Base-by-base conservation (phyloP, 2,888 invertebrate species). In the Himalopsyche japonica region DNA sequence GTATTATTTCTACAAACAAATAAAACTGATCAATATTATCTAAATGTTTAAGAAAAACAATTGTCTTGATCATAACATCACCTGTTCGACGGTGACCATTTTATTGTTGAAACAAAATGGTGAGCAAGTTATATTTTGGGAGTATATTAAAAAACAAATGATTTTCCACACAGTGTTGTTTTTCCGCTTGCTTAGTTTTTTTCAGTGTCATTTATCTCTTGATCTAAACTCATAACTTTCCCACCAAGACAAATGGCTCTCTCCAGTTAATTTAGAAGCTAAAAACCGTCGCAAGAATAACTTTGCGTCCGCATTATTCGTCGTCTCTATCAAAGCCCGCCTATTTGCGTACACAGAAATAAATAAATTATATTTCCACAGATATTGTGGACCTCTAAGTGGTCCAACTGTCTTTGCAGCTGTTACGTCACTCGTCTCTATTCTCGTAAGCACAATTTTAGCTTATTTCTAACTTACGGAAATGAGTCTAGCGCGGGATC, bases 221-320 rank as follows among this genome's bases (percentile, higher is more conserved):
- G 70, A 70, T 70, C 70, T 70, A 30, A 70, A 70, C 70, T 70
- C 70, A 70, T 70, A 70, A 70, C 27, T 64, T 47, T 76, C 20
- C 32, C 47, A 34, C 76, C 32, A 77, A 82, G 76, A 82, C 82
- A 82, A 82, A 82, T 76, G 82, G 43, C 24, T 57, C 76, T 82
- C 82, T 76, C 78, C 76, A 34, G 79, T 37, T 57, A 32, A 37
- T 57, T 32, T 76, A 34, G 43, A 70, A 30, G 30, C 57, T 47
- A 47, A 37, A 81, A 70, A 70, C 24, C 70, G 49, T 81, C 76
- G 77, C 85, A 34, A 81, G 83, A 85, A 83, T 85, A 82, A 81
- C 83, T 76, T 57, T n/a, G 48, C 79, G 77, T 48, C 81, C 81
- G 48, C 78, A 81, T 83, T 79, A 79, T 81, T 81, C 83, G 79